Evolutionary conservation across 2,797 vertebrate species (phyloP).

Genomic region (Clarias platycephalus): DNA sequence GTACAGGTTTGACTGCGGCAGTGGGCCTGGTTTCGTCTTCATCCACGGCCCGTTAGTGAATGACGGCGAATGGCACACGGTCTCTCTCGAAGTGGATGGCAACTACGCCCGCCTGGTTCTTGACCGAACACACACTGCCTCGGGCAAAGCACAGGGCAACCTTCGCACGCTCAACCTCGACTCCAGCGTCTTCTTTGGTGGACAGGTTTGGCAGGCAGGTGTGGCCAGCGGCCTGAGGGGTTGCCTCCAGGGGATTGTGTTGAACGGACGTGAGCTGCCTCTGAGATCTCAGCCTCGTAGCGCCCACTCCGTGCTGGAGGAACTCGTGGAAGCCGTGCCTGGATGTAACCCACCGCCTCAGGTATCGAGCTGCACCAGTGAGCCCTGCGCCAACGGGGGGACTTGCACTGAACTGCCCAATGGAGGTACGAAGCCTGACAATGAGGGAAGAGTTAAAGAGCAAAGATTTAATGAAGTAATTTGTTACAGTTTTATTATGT

Average conservation of each 20-base stretch:
- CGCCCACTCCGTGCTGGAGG: slow-evolving; percentile 84
- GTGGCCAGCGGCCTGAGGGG: slow-evolving; percentile 87
- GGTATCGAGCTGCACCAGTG: slow-evolving; percentile 86
- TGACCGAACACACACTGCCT: slow-evolving; percentile 91
- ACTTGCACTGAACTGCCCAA: slow-evolving; percentile 81
- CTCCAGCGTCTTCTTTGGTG: slow-evolving; percentile 89
- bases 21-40: slow-evolving; percentile 91
- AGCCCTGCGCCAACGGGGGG: slow-evolving; percentile 91
- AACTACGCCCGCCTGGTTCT: slow-evolving; percentile 92
- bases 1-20: slow-evolving; percentile 97
- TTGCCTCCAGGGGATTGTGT: slow-evolving; percentile 87
- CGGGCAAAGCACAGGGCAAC: slow-evolving; percentile 90
- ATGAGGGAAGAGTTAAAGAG: neutral
- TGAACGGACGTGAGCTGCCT: slow-evolving; percentile 93
- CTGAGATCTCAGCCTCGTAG: slow-evolving; percentile 79
- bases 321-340: slow-evolving; percentile 83
- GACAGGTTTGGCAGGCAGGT: slow-evolving; percentile 77
- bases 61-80: slow-evolving; percentile 93
- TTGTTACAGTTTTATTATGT: too few species aligned
- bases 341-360: slow-evolving; percentile 80
- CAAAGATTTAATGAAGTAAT: neutral
- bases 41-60: slow-evolving; percentile 94
- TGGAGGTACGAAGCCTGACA: slow-evolving; percentile 76
- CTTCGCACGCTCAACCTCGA: slow-evolving; percentile 95
- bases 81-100: slow-evolving; percentile 92